These are phyloP conservation scores for Neoniphon sammara DNA, from an alignment of 2,797 vertebrate species.

Conservation along the genomic window DNA sequence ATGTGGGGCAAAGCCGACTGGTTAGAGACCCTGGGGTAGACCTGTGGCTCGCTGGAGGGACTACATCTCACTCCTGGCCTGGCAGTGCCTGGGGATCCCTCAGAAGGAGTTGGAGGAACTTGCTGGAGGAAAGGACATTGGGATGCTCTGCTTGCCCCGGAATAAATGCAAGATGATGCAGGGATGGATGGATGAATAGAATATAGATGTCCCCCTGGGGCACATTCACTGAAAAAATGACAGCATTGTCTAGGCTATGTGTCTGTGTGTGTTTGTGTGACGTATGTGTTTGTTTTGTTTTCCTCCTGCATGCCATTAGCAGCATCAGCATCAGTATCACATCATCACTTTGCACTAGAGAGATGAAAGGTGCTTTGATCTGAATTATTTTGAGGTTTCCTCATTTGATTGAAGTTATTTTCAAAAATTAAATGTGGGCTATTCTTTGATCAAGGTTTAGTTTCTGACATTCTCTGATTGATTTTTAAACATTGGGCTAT, in stretches of 20 bases:
- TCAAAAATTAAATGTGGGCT: slow-evolving; percentile 49
- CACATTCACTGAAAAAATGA: not conserved
- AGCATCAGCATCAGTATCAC: slow-evolving; percentile 46
- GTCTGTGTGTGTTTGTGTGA: slow-evolving; percentile 32
- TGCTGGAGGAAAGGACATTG: not conserved
- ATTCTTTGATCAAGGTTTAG: slow-evolving; percentile 68
- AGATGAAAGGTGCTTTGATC: slow-evolving; percentile 75
- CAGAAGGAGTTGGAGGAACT: not conserved
- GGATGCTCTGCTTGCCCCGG: not conserved
- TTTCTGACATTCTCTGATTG: slow-evolving; percentile 63
- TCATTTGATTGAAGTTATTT: slow-evolving; percentile 67
- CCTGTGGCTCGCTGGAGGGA: not conserved
- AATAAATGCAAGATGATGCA: slow-evolving; percentile 5
- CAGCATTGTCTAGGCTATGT: slow-evolving; percentile 3
- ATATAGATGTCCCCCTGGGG: not conserved
- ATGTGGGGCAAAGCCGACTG: too few relatives aligned
- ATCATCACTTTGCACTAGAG: slow-evolving; percentile 24
- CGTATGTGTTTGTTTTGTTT: slow-evolving; percentile 36
- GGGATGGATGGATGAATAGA: slow-evolving; percentile 25
- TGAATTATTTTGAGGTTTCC: slow-evolving; percentile 71
- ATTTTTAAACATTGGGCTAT: slow-evolving; percentile 59
- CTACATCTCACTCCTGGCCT: not conserved
- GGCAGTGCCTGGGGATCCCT: slow-evolving; percentile 12
- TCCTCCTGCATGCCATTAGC: slow-evolving; percentile 47
- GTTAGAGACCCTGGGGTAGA: not conserved